These are phyloP conservation scores for Ifrita kowaldi DNA, from an alignment of 2,113 vertebrate genomes.

Conservation along the genomic window DNA sequence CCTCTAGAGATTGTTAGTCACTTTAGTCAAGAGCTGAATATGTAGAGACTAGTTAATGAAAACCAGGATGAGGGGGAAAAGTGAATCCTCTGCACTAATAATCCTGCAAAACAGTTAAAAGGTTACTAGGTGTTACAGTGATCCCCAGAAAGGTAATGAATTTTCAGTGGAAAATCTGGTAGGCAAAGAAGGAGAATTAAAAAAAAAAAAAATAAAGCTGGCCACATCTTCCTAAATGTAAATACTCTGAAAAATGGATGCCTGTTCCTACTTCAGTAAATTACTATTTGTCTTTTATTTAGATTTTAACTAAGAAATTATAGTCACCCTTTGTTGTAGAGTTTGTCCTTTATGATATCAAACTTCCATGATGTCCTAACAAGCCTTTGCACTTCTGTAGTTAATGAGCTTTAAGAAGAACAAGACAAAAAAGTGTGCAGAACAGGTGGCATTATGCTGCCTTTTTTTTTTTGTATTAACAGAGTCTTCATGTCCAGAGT, in stretches of 20 bases:
- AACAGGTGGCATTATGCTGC: not conserved
- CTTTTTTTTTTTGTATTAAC: not conserved
- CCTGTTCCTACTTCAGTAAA: not conserved
- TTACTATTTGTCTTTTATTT: not conserved
- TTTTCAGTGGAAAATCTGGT: not conserved
- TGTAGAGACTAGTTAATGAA: not conserved
- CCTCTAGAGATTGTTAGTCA: not conserved
- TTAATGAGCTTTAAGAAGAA: not conserved
- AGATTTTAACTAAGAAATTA: not conserved
- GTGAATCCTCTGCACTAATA: not conserved
- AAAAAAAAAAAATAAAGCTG: not conserved
- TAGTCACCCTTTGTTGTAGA: not conserved
- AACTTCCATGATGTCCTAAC: not conserved
- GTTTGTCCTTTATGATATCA: not conserved
- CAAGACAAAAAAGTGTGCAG: not conserved
- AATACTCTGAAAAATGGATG: not conserved
- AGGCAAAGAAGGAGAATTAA: not conserved
- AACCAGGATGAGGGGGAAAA: not conserved
- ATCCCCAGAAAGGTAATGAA: not conserved
- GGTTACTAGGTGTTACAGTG: not conserved
- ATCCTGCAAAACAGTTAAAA: not conserved
- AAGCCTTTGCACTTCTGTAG: not conserved
- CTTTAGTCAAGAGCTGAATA: not conserved
- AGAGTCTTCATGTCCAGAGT: not conserved
- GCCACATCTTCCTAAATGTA: not conserved